A percentile compares a stretch with the other conserved stretches of the same genome.
Evolutionary conservation across 2,797 vertebrate species (phyloP).

Genomic region (Atherinosoma microstoma): DNA sequence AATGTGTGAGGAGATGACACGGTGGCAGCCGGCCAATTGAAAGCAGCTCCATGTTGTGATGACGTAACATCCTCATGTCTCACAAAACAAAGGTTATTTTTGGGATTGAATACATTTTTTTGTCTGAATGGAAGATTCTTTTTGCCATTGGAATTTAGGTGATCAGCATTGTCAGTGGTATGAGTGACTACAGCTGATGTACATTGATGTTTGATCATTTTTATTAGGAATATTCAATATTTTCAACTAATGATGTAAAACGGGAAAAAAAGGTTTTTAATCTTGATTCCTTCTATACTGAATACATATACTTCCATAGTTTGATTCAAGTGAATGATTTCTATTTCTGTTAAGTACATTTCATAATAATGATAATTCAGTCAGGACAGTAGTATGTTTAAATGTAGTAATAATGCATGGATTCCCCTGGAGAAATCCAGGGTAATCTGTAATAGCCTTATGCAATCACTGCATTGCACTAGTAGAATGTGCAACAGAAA

Average conservation of each 20-base stretch:
- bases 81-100: constrained; percentile 5
- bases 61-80: constrained; percentile 43
- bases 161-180: neutral
- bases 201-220: neutral
- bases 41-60: constrained; percentile 35
- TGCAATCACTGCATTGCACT: constrained; percentile 17
- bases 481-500: constrained; percentile 1
- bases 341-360: neutral
- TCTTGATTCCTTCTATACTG: neutral
- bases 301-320: neutral
- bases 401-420: neutral
- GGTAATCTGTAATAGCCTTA: constrained; percentile 12
- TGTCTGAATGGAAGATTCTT: constrained; percentile 13
- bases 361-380: neutral
- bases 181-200: neutral
- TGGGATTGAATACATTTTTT: neutral
- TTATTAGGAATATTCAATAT: neutral
- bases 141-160: neutral
- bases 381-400: neutral
- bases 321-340: neutral
- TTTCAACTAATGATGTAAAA: neutral
- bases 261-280: neutral
- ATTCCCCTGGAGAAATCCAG: neutral
- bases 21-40: constrained; percentile 17
- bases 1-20: constrained; percentile 7